Evolutionary conservation across 2,113 vertebrate species (phyloP).

Genomic region (Hucho hucho): DNA sequence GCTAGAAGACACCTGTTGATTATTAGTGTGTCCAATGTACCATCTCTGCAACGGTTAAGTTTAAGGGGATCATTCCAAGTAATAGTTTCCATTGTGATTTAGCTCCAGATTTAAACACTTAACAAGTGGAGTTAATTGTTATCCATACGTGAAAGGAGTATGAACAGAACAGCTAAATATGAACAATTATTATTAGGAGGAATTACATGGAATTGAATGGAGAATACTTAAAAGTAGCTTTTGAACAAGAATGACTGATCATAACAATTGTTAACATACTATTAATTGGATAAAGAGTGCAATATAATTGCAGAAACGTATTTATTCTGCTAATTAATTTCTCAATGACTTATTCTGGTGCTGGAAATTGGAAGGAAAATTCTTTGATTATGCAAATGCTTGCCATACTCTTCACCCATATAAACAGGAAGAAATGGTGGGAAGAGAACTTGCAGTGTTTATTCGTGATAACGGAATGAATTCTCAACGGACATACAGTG

Average conservation of each 20-base stretch:
- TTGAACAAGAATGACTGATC: neutral
- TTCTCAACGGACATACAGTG: neutral
- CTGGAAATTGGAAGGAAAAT: neutral
- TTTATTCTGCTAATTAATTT: neutral
- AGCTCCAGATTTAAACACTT: neutral
- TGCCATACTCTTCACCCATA: neutral
- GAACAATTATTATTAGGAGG: neutral
- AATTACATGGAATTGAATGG: slow-evolving; percentile 7
- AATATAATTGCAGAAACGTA: neutral
- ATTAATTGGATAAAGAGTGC: neutral
- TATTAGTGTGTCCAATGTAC: no score
- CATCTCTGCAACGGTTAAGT: neutral
- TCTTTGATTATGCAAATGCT: neutral
- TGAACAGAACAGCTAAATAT: neutral
- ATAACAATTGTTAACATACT: slow-evolving; percentile 13
- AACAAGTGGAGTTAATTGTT: neutral
- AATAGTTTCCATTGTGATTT: neutral
- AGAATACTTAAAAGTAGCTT: slow-evolving; percentile 9
- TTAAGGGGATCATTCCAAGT: neutral
- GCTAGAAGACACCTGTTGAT: no score
- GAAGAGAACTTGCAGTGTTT: neutral
- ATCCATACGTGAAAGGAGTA: neutral
- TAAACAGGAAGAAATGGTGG: neutral
- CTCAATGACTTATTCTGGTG: neutral
- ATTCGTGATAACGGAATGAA: neutral